A percentile compares a stretch with the other conserved stretches of the same genome.
These are phyloP conservation scores for Halichoeres trimaculatus DNA, from an alignment of 2,113 vertebrate genomes.

Conservation along the genomic window DNA sequence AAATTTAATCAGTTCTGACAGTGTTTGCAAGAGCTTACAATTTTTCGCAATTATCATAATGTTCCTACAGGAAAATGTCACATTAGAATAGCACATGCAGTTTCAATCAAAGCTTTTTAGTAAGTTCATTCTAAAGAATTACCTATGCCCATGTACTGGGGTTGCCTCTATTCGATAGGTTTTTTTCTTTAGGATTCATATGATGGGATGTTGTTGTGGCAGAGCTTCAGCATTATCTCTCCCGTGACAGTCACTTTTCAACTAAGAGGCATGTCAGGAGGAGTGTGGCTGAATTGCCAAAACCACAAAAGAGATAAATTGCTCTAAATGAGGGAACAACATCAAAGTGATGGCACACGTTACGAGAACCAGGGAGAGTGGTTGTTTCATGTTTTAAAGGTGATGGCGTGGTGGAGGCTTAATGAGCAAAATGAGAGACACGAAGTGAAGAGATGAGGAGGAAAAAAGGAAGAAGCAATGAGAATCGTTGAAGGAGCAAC, in stretches of 20 bases:
- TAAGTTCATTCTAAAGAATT: background rate
- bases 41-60: conserved; percentile 24
- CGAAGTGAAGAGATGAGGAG: background rate
- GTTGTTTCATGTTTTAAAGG: conserved; percentile 43
- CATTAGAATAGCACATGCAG: background rate
- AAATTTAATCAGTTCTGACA: conserved; percentile 27
- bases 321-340: conserved; percentile 60
- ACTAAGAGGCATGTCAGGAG: conserved; percentile 41
- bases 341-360: conserved; percentile 62
- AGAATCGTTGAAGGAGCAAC: background rate
- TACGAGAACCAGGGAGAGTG: conserved; percentile 39
- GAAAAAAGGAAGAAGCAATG: background rate
- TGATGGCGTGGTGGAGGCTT: conserved; percentile 39
- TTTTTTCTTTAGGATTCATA: conserved; percentile 12
- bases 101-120: background rate
- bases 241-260: conserved; percentile 53
- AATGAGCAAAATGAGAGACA: conserved; percentile 30
- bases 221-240: conserved; percentile 36
- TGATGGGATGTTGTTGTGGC: conserved; percentile 6
- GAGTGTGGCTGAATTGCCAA: conserved; percentile 55
- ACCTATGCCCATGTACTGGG: no score
- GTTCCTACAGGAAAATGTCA: background rate
- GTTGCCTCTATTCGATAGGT: background rate
- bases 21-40: conserved; percentile 8
- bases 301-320: conserved; percentile 63